phyloP scores from a whole-genome alignment of 2,888 invertebrate genomes.

The Micropterix aruncella region DNA sequence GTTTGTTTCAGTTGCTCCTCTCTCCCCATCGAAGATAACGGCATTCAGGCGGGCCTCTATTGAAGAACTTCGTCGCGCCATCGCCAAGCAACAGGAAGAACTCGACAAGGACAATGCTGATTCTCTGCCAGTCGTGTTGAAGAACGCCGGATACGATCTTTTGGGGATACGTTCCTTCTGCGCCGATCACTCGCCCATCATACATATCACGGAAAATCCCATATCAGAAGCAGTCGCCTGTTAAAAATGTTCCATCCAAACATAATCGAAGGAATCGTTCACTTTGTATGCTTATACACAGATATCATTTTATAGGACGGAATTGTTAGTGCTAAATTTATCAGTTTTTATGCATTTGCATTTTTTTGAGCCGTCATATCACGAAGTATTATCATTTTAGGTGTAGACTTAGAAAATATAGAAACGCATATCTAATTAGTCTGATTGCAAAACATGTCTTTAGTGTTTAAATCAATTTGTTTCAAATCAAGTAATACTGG shows the following conservation, averaged over 20 bases:
- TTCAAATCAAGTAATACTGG: no score
- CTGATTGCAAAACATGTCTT: no score
- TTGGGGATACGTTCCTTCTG: constrained; percentile 33
- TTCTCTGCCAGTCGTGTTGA: not conserved
- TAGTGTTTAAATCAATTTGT: no score
- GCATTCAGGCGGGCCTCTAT: constrained; percentile 46
- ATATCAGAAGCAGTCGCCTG: constrained; percentile 62
- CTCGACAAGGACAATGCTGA: not conserved
- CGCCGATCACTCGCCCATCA: constrained; percentile 38
- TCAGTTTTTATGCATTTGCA: no score
- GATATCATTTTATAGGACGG: no score
- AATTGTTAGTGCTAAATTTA: no score
- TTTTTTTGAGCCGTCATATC: no score
- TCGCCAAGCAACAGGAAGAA: constrained; percentile 10
- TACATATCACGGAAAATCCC: constrained; percentile 68
- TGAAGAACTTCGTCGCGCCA: constrained; percentile 35
- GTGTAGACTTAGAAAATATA: no score
- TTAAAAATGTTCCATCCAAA: constrained; percentile 30
- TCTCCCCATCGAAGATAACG: constrained; percentile 56
- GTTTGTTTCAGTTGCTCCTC: constrained; percentile 49
- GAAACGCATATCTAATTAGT: no score
- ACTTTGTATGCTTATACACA: no score
- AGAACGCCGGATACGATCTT: constrained; percentile 14
- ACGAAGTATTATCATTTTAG: no score
- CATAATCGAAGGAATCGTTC: no score